These are phyloP conservation scores for Sarcophaga subvicina DNA, from an alignment of 2,888 invertebrate species.

Conservation along the genomic window DNA sequence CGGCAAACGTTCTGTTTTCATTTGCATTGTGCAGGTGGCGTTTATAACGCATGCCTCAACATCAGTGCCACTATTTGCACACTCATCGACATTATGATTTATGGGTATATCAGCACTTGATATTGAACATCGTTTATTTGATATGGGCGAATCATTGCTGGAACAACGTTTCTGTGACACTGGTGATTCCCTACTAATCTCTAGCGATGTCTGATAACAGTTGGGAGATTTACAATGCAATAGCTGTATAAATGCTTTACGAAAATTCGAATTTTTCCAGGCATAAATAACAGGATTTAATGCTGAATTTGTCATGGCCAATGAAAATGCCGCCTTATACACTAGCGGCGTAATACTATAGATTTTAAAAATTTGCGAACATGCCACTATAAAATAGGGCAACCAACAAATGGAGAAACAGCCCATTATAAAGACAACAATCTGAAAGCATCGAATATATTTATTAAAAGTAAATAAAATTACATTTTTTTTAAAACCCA, in stretches of 20 bases:
- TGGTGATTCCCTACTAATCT: conserved; percentile 30
- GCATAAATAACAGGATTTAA: conserved; percentile 92
- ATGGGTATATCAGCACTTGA: conserved; percentile 48
- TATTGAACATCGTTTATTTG: conserved; percentile 40
- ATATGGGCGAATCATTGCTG: conserved; percentile 9
- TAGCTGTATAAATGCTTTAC: conserved; percentile 87
- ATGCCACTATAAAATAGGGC: conserved; percentile 88
- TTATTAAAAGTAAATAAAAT: neutral
- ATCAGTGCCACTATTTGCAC: neutral
- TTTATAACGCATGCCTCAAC: conserved; percentile 1
- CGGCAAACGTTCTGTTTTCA: conserved; percentile 11
- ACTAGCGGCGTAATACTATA: conserved; percentile 83
- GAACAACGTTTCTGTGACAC: conserved; percentile 28
- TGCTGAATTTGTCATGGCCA: conserved; percentile 91
- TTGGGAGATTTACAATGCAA: conserved; percentile 87
- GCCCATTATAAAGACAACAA: conserved; percentile 89
- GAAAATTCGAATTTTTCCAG: conserved; percentile 91
- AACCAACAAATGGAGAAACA: conserved; percentile 92
- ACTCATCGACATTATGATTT: conserved; percentile 29
- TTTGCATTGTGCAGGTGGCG: neutral
- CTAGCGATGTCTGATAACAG: conserved; percentile 47
- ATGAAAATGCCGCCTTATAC: conserved; percentile 86
- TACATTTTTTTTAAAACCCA: conserved; percentile 74
- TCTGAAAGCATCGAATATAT: conserved; percentile 82
- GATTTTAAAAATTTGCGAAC: conserved; percentile 84